Percentiles rank a stretch among this genome's conserved stretches.
Evolutionary conservation across 30 jellyfish, hydroid and myxozoan species (phyloP).

Genomic region (Mastigias papua): DNA sequence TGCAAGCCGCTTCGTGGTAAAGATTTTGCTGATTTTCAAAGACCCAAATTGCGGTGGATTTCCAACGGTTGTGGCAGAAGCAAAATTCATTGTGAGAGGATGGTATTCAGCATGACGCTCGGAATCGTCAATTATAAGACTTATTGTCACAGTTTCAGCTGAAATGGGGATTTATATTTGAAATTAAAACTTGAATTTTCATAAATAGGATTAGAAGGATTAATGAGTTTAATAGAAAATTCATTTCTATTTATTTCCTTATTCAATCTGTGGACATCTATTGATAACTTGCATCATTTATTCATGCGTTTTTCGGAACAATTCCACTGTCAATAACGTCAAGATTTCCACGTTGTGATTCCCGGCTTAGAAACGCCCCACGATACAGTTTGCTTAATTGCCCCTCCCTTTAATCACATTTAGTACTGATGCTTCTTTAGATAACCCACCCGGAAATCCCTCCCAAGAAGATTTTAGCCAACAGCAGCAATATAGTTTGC

Average conservation of each 20-base stretch:
- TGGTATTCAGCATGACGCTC: background rate
- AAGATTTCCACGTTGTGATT: too few species aligned
- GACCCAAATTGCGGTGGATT: background rate
- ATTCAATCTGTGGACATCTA: background rate
- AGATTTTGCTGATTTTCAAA: background rate
- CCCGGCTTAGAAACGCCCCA: too few species aligned
- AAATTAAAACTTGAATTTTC: background rate
- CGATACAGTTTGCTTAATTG: too few species aligned
- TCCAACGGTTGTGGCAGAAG: background rate
- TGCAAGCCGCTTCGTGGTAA: background rate
- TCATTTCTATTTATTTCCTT: background rate
- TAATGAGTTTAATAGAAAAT: background rate
- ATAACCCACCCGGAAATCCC: too few species aligned
- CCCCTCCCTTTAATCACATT: too few species aligned
- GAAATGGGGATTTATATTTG: background rate
- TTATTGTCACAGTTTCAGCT: background rate
- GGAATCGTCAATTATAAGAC: background rate
- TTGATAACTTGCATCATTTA: background rate
- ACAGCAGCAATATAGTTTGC: too few species aligned
- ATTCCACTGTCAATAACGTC: too few species aligned
- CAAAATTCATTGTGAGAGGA: background rate
- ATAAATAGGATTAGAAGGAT: constrained; percentile 11
- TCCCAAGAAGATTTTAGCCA: too few species aligned
- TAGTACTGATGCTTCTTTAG: too few species aligned
- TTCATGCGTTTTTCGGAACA: background rate